Conservation (phyloP, 1,140 invertebrate species). For the Vanessa atalanta region DNA sequence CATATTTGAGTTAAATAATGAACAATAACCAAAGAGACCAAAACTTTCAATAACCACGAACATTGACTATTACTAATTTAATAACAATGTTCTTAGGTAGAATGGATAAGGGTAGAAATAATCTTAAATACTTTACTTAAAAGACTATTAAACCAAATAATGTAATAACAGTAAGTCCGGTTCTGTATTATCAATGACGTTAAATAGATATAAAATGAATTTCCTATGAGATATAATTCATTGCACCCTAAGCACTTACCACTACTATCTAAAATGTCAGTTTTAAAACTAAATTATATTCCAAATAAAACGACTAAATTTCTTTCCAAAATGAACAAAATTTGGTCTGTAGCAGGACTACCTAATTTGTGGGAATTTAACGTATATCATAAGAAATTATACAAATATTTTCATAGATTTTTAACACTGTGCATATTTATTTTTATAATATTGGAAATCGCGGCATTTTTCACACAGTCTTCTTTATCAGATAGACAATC, state of each 20-base stretch:
- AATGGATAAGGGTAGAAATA: too few species aligned
- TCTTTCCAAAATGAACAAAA: conserved; percentile 15
- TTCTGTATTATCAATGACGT: too few species aligned
- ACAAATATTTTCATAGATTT: conserved; percentile 23
- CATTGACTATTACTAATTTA: too few species aligned
- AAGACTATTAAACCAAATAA: too few species aligned
- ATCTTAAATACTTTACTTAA: too few species aligned
- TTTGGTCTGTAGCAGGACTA: conserved; percentile 12
- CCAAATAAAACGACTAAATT: conserved; percentile 8
- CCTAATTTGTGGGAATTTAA: conserved; percentile 6
- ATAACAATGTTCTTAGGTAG: too few species aligned
- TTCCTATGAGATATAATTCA: background rate
- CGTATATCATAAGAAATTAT: conserved; percentile 11
- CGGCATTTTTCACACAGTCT: conserved; percentile 37
- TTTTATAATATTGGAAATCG: conserved; percentile 36
- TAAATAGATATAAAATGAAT: background rate
- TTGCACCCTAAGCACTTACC: background rate
- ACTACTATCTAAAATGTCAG: background rate
- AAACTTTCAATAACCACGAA: too few species aligned
- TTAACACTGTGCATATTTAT: conserved; percentile 17
- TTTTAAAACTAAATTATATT: background rate
- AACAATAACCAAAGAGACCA: too few species aligned
- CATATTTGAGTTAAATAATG: too few species aligned
- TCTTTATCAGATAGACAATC: conserved; percentile 45
- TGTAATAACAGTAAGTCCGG: too few species aligned